phyloP scores from a whole-genome alignment of 2,113 vertebrate species.

The Hippocampus mohnikei region DNA sequence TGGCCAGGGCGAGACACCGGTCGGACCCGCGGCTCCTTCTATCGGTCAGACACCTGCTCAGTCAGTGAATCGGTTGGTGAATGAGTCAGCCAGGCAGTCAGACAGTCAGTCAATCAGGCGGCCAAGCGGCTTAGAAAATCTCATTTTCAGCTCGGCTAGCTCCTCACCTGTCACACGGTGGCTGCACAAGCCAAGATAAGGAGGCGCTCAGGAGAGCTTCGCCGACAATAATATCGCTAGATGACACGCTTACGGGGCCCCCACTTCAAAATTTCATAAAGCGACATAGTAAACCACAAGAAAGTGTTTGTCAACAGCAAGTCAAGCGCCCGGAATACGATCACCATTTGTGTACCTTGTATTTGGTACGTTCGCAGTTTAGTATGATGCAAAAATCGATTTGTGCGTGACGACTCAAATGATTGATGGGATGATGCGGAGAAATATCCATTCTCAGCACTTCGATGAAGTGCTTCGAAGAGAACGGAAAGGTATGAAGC shows the following conservation, averaged over 20 bases:
- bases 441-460: no score
- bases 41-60: slow-evolving; percentile 5
- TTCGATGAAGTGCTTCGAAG: no score
- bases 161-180: not conserved
- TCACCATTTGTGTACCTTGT: not conserved
- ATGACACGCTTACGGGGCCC: not conserved
- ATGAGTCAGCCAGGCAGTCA: not conserved
- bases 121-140: slow-evolving; percentile 12
- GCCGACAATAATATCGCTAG: not conserved
- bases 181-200: not conserved
- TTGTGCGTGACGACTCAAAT: no score
- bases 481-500: no score
- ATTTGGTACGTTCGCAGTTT: no score
- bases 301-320: not conserved
- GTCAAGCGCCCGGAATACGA: not conserved
- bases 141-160: not conserved
- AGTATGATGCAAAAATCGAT: no score
- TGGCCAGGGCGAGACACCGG: not conserved
- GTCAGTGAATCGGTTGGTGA: not conserved
- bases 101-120: slow-evolving; percentile 1
- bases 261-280: not conserved
- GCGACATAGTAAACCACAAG: not conserved
- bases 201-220: slow-evolving; percentile 1
- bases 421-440: no score
- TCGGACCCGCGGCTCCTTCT: not conserved